These are phyloP conservation scores for Latrodectus hesperus DNA, from an alignment of 2,888 invertebrate genomes.

Conservation along the genomic window DNA sequence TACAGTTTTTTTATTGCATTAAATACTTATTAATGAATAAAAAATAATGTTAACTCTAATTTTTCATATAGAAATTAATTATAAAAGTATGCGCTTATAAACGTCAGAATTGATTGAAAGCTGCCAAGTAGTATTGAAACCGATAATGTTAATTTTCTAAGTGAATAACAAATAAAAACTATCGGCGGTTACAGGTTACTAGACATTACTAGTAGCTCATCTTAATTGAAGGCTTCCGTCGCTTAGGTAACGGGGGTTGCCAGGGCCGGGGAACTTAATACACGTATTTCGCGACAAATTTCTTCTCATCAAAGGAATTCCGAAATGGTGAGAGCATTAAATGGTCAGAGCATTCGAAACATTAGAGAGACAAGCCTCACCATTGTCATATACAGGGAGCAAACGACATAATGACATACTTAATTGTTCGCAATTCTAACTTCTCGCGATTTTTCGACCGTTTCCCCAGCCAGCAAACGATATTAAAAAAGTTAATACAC, in stretches of 20 bases:
- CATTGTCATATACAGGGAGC: constrained; percentile 38
- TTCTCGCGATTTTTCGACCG: neutral
- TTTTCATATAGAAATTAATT: too few relatives aligned
- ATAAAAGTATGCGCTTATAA: too few relatives aligned
- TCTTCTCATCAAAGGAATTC: constrained; percentile 66
- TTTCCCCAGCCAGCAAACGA: neutral
- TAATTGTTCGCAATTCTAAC: constrained; percentile 54
- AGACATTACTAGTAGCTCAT: constrained; percentile 9
- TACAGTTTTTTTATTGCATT: too few relatives aligned
- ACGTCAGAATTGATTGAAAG: neutral
- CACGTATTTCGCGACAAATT: constrained; percentile 41
- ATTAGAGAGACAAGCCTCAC: constrained; percentile 50
- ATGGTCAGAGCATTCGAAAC: constrained; percentile 36
- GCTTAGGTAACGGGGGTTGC: constrained; percentile 53
- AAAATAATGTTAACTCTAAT: too few relatives aligned
- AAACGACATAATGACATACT: constrained; percentile 62
- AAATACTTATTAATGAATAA: too few relatives aligned
- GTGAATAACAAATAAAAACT: neutral
- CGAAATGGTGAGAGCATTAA: constrained; percentile 61
- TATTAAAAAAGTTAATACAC: neutral
- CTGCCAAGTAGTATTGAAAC: neutral
- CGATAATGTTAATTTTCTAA: neutral
- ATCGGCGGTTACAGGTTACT: constrained; percentile 19
- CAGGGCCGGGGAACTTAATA: constrained; percentile 54
- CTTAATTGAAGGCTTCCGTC: constrained; percentile 62